phyloP scores from a whole-genome alignment of 2,113 vertebrate species.

The Todiramphus chloris region DNA sequence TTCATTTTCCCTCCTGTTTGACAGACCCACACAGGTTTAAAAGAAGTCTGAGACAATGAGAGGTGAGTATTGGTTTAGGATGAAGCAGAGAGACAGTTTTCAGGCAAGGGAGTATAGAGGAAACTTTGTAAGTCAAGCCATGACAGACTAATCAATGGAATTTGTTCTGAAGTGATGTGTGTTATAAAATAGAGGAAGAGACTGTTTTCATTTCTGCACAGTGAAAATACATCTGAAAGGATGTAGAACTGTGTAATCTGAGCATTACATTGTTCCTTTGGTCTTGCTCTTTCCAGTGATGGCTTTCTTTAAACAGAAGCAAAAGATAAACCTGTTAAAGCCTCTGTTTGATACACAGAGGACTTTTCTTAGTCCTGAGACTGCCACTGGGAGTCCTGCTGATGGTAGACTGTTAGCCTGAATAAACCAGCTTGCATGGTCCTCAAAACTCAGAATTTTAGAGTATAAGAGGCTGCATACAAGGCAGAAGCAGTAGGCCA shows the following conservation, averaged over 20 bases:
- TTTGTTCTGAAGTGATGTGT: background rate
- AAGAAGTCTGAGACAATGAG: background rate
- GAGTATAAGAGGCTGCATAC: background rate
- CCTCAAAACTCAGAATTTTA: background rate
- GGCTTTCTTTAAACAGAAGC: background rate
- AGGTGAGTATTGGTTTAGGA: background rate
- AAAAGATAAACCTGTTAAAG: background rate
- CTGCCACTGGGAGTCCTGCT: background rate
- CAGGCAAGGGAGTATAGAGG: background rate
- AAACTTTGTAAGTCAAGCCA: background rate
- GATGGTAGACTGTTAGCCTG: background rate
- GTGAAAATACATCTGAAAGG: background rate
- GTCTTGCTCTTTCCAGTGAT: background rate
- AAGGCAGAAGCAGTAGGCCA: background rate
- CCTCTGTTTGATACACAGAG: background rate
- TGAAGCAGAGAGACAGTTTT: background rate
- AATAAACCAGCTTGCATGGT: background rate
- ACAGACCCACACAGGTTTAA: constrained; percentile 36
- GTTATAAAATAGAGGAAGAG: background rate
- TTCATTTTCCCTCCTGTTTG: constrained; percentile 9
- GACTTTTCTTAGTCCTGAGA: background rate
- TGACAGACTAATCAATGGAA: background rate
- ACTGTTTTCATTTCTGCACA: background rate
- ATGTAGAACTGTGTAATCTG: background rate
- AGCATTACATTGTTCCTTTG: background rate